phyloP scores from a whole-genome alignment of 2,888 invertebrate species.

The Protophormia terraenovae region DNA sequence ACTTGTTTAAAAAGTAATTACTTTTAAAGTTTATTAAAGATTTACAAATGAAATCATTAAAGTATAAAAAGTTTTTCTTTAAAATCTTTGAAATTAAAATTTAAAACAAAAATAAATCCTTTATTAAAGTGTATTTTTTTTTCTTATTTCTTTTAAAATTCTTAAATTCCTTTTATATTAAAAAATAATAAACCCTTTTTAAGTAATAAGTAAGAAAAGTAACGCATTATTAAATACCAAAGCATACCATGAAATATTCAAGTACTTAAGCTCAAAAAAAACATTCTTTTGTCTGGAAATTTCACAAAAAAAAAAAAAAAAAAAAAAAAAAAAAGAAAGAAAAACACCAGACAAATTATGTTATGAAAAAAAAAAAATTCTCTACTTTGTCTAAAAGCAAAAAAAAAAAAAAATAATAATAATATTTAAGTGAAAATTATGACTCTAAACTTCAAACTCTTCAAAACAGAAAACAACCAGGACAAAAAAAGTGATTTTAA shows the following conservation, averaged over 20 bases:
- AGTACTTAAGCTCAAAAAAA: slow-evolving; percentile 16
- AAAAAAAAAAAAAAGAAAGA: slow-evolving; percentile 1
- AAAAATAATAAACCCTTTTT: too few relatives aligned
- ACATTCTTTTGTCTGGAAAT: slow-evolving; percentile 52
- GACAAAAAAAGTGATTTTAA: slow-evolving; percentile 53
- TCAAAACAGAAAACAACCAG: background rate
- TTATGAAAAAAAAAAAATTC: slow-evolving; percentile 43
- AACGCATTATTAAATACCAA: slow-evolving; percentile 43
- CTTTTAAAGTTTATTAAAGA: too few relatives aligned
- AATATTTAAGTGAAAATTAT: slow-evolving; percentile 30
- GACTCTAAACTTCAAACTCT: background rate
- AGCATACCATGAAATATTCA: slow-evolving; percentile 24
- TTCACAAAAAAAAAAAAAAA: slow-evolving; percentile 8
- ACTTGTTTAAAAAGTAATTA: too few relatives aligned
- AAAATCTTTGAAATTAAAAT: background rate
- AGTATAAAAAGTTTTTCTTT: background rate
- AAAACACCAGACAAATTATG: slow-evolving; percentile 52
- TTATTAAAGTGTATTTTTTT: too few relatives aligned
- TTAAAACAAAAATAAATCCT: background rate
- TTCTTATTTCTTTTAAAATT: too few relatives aligned
- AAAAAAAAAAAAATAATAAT: background rate
- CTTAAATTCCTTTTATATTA: too few relatives aligned
- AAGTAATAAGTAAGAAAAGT: background rate
- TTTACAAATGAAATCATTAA: too few relatives aligned
- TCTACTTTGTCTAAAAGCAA: background rate